A percentile compares a stretch with the other conserved stretches of the same genome.
These are phyloP conservation scores for Rhea pennata DNA, from an alignment of 2,113 vertebrate species.

Conservation along the genomic window DNA sequence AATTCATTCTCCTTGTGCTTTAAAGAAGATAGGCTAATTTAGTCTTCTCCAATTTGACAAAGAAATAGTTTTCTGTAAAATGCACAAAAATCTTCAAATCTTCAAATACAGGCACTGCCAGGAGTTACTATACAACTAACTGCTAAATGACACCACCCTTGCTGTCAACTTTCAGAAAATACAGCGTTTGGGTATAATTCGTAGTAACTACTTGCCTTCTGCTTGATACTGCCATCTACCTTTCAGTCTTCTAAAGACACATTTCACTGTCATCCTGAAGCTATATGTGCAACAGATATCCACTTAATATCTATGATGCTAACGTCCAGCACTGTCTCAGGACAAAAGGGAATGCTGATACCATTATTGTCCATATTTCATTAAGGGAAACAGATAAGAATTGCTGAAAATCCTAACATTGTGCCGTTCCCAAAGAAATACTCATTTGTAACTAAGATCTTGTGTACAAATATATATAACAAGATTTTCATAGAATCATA, in stretches of 20 bases:
- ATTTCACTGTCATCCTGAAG: background rate
- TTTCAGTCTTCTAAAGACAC: background rate
- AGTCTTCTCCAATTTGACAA: background rate
- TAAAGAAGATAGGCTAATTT: background rate
- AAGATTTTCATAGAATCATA: background rate
- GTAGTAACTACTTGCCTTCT: background rate
- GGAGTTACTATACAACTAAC: background rate
- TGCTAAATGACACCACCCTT: background rate
- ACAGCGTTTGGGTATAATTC: background rate
- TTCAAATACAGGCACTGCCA: background rate
- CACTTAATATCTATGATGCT: background rate
- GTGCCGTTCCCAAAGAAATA: background rate
- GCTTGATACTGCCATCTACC: background rate
- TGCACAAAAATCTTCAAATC: background rate
- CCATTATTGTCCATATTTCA: background rate
- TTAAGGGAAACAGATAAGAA: background rate
- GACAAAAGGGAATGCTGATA: background rate
- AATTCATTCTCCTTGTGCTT: background rate
- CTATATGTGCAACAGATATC: background rate
- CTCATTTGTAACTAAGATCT: background rate
- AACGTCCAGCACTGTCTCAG: background rate
- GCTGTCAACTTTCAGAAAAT: background rate
- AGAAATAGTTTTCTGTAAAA: background rate
- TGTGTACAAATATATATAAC: background rate
- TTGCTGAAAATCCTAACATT: background rate